Base-by-base conservation (phyloP, 2,113 vertebrate genomes). In the Uria aalge region DNA sequence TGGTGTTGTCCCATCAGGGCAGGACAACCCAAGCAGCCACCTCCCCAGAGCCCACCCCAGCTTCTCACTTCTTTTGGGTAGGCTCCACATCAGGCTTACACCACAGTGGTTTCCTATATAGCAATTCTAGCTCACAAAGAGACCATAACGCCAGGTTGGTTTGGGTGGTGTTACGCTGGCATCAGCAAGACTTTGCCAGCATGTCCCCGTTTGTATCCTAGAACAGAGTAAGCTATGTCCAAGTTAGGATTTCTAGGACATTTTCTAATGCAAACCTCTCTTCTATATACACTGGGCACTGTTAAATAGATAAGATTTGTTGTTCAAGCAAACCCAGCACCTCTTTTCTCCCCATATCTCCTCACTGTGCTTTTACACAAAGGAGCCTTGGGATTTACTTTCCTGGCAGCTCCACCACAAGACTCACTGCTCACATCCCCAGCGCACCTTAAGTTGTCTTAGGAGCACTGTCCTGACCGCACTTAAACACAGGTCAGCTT, bases 121-220 rank as follows among this genome's bases (percentile, higher is more conserved):
- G 52, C 32, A 32, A 55, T 47, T 43, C 24, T 40, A 43, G 26
- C 20, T 80, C 18, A 40, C 5, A 55, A 88, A 80, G 24, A 64
- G 27, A 83, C 2, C 12, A 1, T 11, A 63, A 32, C 17, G 57
- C 4, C 1, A 0, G 32, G 20, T 34, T 24, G 12, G n/a, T 68
- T 75, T 50, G 48, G 53, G 56, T 50, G 77, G 41, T 14, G 26
- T 11, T 55, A 22, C 17, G 11, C 29, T 15, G 21, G 30, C 0
- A 0, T 32, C 43, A 90, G 53, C 30, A 81, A 64, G 69, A 17
- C 34, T 88, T 83, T 48, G 59, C 34, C 80, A 73, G 34, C 6
- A 10, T 5, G 13, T 34, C 63, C 53, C 43, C 11, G 0, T 40
- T 69, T 36, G 9, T 24, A 30, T 16, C 8, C 24, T 36, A 27